Base-by-base conservation (phyloP, 2,888 invertebrate genomes). In the Scelioninae gen. 2 region DNA sequence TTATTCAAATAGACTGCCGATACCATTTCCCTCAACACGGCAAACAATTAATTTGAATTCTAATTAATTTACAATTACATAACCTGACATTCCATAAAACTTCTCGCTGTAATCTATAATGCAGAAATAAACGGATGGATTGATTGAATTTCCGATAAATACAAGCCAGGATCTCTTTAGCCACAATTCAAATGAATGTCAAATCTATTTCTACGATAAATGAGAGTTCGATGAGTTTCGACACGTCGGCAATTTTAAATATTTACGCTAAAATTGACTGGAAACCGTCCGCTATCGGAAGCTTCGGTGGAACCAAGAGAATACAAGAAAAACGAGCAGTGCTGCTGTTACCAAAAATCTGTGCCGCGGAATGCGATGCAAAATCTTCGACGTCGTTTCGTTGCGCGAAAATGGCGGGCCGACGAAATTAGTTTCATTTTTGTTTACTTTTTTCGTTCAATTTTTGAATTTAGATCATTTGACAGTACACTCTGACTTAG, bases 281-380 rank as follows among this genome's bases (percentile, higher is more conserved):
- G 16, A 11, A 10, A 18, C 2, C 0, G n/a, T 7, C 6, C 15
- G 13, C 4, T 1, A 18, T 16, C 1, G 19, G 11, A 10, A 46
- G 16, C 1, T 50, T 39, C 16, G 13, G 31, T 31, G 11, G 37
- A 45, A 55, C 31, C 50, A 43, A 19, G 43, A 63, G 33, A 50
- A 37, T 18, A 35, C n/a, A n/a, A 46, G 39, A 37, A 69, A 37
- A 53, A 53, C 53, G 53, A 61, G 53, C 60, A 46, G 55, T 48
- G 57, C 43, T 50, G 43, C n/a, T n/a, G n/a, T 70, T 70, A 70
- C 70, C 70, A 70, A 70, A 70, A 57, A n/a, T 57, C 2, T 57
- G 55, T 63, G 28, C 33, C 4, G 19, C 13, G 9, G 15, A 25
- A 35, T 46, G 37, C 28, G 39, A 15, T 39, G 18, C 37, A 28